Evolutionary conservation across 2,113 vertebrate species (phyloP).

Genomic region (Nothoprocta pentlandii): DNA sequence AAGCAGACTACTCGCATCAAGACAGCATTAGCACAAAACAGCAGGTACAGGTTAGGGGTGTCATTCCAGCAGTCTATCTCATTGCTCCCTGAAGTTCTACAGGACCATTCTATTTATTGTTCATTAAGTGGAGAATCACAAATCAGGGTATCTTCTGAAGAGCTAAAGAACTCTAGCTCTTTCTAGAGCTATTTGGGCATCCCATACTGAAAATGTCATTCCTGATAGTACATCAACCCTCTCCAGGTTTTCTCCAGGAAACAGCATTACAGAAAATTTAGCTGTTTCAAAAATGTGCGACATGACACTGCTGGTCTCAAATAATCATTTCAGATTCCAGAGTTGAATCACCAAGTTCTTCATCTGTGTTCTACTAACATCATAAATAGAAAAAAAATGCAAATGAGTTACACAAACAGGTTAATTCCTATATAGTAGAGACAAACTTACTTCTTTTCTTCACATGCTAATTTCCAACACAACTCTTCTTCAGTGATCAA

Average conservation of each 20-base stretch:
- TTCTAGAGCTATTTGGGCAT: neutral
- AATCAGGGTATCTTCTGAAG: neutral
- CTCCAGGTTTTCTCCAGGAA: neutral
- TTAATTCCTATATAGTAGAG: neutral
- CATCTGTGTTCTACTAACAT: neutral
- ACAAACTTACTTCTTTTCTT: neutral
- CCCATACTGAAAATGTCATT: neutral
- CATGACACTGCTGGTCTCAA: neutral
- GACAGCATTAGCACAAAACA: neutral
- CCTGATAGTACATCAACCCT: neutral
- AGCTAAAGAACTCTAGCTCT: neutral
- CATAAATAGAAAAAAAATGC: conserved; percentile 12
- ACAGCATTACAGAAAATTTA: neutral
- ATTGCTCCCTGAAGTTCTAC: neutral
- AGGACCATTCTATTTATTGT: neutral
- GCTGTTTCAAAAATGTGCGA: neutral
- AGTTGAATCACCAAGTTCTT: neutral
- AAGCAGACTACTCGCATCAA: neutral
- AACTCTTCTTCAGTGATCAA: neutral
- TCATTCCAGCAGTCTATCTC: neutral
- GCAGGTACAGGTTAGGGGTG: neutral
- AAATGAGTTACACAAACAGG: neutral
- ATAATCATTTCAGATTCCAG: neutral
- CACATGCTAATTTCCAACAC: neutral
- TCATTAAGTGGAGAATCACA: neutral